Percentiles rank a stretch among this genome's conserved stretches.
These are phyloP conservation scores for Xylocampa areola DNA, from an alignment of 2,888 invertebrate species.

Conservation along the genomic window DNA sequence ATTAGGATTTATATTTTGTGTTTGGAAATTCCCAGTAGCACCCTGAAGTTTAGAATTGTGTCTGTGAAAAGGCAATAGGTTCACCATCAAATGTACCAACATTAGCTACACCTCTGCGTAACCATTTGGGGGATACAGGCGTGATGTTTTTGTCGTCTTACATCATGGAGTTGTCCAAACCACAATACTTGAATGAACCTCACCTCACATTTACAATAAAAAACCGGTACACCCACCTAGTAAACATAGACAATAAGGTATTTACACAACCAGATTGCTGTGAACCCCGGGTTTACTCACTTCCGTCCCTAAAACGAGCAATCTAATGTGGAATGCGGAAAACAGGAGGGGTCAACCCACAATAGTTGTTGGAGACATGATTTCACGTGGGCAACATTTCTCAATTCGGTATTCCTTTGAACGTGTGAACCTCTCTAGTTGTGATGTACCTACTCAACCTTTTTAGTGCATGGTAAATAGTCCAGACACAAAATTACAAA, in stretches of 20 bases:
- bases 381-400: conserved; percentile 74
- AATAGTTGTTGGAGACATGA: conserved; percentile 56
- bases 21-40: too few species aligned
- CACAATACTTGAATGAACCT: conserved; percentile 63
- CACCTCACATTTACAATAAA: conserved; percentile 62
- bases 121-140: too few species aligned
- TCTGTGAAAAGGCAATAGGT: too few species aligned
- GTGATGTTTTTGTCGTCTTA: too few species aligned
- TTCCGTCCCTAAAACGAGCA: conserved; percentile 50
- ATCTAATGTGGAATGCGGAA: conserved; percentile 57
- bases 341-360: conserved; percentile 54
- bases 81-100: too few species aligned
- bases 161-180: conserved; percentile 49
- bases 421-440: conserved; percentile 70
- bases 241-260: conserved; percentile 78
- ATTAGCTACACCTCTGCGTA: too few species aligned
- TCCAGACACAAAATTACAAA: conserved; percentile 5
- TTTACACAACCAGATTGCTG: conserved; percentile 69
- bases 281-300: conserved; percentile 61
- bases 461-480: conserved; percentile 24
- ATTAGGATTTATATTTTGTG: too few species aligned
- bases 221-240: conserved; percentile 81
- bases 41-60: too few species aligned
- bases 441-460: conserved; percentile 31
- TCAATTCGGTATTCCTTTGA: conserved; percentile 69